Evolutionary conservation across 2,888 invertebrate genomes (phyloP).

Genomic region (Podabrus alpinus): DNA sequence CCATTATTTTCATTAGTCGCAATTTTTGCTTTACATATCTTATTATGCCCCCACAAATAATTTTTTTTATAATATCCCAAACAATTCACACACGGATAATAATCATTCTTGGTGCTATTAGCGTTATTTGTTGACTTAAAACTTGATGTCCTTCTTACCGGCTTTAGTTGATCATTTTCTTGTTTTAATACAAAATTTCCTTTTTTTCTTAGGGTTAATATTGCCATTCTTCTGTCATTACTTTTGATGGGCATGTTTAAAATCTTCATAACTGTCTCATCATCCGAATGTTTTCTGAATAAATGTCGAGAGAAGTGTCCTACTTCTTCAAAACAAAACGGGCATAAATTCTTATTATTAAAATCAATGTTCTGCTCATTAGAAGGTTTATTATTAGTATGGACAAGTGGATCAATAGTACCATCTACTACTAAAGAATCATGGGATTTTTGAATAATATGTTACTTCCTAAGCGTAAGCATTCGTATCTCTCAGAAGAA

Average conservation of each 20-base stretch:
- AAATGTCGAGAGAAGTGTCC: constrained; percentile 14
- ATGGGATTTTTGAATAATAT: no score
- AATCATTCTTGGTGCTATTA: no score
- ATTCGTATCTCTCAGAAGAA: no score
- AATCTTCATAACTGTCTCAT: constrained; percentile 10
- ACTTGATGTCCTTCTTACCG: neutral
- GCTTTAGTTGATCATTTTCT: neutral
- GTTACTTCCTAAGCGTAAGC: no score
- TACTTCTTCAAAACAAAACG: constrained; percentile 12
- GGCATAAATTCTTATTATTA: constrained; percentile 3
- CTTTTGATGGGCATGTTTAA: neutral
- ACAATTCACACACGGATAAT: constrained; percentile 7
- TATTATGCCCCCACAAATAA: constrained; percentile 18
- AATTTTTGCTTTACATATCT: constrained; percentile 6
- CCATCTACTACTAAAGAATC: no score
- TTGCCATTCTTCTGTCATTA: constrained; percentile 1
- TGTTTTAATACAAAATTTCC: constrained; percentile 12
- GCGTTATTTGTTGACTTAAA: neutral
- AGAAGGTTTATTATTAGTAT: no score
- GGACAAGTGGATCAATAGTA: no score
- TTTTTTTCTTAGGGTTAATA: constrained; percentile 6
- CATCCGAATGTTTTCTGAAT: constrained; percentile 5
- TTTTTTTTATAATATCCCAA: constrained; percentile 16
- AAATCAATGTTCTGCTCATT: no score
- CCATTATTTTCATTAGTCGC: neutral